Base-by-base conservation (phyloP, 1,140 invertebrate species). In the Oryctes rhinoceros region DNA sequence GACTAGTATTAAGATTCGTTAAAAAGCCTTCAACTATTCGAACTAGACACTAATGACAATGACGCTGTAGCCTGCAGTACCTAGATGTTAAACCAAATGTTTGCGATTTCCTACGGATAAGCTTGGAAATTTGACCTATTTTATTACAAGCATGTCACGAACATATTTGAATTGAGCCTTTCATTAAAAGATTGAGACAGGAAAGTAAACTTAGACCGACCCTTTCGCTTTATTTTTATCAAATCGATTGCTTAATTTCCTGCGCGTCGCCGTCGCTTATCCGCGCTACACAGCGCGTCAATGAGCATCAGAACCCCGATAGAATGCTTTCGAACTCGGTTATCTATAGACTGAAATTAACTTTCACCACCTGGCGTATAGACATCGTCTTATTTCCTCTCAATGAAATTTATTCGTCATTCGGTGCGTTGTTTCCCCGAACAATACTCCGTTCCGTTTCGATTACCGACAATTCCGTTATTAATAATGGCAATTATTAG, bases 401-500 rank as follows among this genome's bases (percentile, higher is more conserved):
- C 65, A 10, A 6, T 24, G 65, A 71, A 10, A 71, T 71, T 30
- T 71, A 71, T 71, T 71, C 24, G 35, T 71, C 7, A 71, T 71
- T 71, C 35, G 35, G 24, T 30, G 15, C 65, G 65, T 9, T 35
- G 13, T 71, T 71, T 24, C 65, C 35, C 24, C 35, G 24, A 71
- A 71, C 65, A 71, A 71, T 71, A 24, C 24, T 10, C 35, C 18
- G 65, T 71, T 37, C 65, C 7, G 65, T 71, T 37, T 24, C 7
- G 65, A 71, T 71, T 71, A 24, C 65, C 65, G 65, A 71, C 65
- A 71, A 71, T 71, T 71, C 24, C 65, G 65, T 71, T 71, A 71
- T 71, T 71, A 71, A 71, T 71, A 71, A 71, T 71, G 35, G 65
- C 65, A 71, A 71, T 71, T 71, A 71, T 71, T 37, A 37, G 65